Evolutionary conservation across 2,888 invertebrate species (phyloP).

Genomic region (Andrena minutula): DNA sequence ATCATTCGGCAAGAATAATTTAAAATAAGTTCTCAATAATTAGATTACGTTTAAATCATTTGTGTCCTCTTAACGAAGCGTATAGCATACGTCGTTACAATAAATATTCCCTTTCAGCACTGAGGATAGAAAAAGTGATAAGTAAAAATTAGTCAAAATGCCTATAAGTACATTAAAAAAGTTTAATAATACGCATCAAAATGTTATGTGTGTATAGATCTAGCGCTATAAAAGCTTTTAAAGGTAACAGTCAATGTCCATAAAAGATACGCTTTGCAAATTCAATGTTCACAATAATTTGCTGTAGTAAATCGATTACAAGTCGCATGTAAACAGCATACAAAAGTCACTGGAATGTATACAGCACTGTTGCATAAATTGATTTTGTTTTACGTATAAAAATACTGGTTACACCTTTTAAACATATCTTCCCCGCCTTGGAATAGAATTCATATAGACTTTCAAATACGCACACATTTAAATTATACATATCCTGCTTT

Average conservation of each 20-base stretch:
- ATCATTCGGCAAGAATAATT: background rate
- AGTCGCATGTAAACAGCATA: conserved; percentile 33
- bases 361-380: conserved; percentile 33
- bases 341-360: conserved; percentile 46
- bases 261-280: conserved; percentile 25
- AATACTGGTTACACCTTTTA: conserved; percentile 30
- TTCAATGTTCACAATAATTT: conserved; percentile 25
- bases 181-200: conserved; percentile 21
- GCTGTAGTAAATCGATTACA: conserved; percentile 26
- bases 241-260: conserved; percentile 17
- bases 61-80: background rate
- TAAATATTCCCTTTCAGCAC: conserved; percentile 10
- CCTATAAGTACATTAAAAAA: conserved; percentile 17
- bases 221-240: conserved; percentile 6
- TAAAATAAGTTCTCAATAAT: conserved; percentile 8
- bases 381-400: conserved; percentile 34
- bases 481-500: conserved; percentile 12
- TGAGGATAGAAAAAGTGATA: conserved; percentile 10
- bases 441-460: conserved; percentile 28
- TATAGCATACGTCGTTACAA: conserved; percentile 8
- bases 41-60: conserved; percentile 17
- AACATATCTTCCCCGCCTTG: conserved; percentile 6
- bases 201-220: conserved; percentile 14
- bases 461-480: conserved; percentile 22
- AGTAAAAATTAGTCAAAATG: conserved; percentile 25